Conservation (phyloP, 2,797 vertebrate genomes). For the Lemur catta region DNA sequence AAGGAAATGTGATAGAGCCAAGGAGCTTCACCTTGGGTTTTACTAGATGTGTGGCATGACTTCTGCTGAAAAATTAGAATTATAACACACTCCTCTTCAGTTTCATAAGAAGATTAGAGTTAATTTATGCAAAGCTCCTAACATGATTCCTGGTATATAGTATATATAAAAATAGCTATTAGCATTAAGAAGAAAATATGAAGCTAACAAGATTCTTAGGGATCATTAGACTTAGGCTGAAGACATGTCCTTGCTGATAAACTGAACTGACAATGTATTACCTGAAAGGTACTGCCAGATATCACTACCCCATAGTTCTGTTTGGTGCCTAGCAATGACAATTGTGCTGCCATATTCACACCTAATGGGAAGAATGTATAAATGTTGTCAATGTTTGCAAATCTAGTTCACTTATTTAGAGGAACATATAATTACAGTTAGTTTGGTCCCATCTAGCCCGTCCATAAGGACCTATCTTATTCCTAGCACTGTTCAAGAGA, state of each 20-base stretch:
- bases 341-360: background rate
- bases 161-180: slow-evolving; percentile 31
- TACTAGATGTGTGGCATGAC: background rate
- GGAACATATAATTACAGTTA: background rate
- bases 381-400: background rate
- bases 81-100: background rate
- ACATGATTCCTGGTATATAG: background rate
- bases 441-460: background rate
- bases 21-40: background rate
- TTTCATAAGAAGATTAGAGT: slow-evolving; percentile 51
- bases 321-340: background rate
- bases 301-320: background rate
- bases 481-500: background rate
- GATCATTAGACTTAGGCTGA: background rate
- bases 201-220: slow-evolving; percentile 6
- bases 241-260: background rate
- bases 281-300: background rate
- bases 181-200: slow-evolving; percentile 35
- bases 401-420: background rate
- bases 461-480: background rate
- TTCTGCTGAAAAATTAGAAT: slow-evolving; percentile 1
- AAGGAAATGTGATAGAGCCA: background rate
- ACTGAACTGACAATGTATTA: background rate
- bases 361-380: background rate
- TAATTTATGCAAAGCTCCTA: slow-evolving; percentile 53